Evolutionary conservation across 2,113 vertebrate species (phyloP).

Genomic region (Diadophis punctatus): DNA sequence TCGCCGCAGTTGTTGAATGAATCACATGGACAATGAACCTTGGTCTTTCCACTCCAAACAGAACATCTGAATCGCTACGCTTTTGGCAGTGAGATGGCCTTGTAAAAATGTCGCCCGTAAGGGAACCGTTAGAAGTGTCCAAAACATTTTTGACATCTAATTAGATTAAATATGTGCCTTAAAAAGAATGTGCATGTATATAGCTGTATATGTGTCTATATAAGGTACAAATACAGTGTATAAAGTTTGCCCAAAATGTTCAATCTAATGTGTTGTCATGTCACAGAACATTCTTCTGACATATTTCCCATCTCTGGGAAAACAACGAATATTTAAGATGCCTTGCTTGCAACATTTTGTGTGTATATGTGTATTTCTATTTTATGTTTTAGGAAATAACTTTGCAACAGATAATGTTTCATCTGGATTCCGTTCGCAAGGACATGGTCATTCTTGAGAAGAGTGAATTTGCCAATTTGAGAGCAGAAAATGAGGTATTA

Average conservation of each 20-base stretch:
- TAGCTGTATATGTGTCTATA: background rate
- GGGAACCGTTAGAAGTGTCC: no score
- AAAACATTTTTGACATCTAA: background rate
- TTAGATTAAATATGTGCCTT: background rate
- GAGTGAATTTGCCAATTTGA: conserved; percentile 93
- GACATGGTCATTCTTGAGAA: conserved; percentile 99
- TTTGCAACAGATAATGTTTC: conserved; percentile 92
- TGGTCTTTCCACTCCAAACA: no score
- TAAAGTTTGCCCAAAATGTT: background rate
- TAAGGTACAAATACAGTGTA: background rate
- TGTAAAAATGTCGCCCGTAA: no score
- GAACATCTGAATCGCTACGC: no score
- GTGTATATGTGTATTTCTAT: conserved; percentile 18
- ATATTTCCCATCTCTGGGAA: background rate
- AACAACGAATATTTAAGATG: background rate
- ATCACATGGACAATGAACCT: no score
- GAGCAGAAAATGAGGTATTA: conserved; percentile 86
- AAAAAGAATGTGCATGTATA: background rate
- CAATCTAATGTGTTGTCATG: background rate
- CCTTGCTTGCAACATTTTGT: background rate
- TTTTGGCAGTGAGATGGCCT: no score
- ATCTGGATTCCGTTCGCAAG: conserved; percentile 92
- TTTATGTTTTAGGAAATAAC: conserved; percentile 61
- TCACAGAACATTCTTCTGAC: background rate
- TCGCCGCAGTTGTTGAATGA: no score